Conservation (phyloP, 1,140 invertebrate genomes). For the Sarcophaga bullata region DNA sequence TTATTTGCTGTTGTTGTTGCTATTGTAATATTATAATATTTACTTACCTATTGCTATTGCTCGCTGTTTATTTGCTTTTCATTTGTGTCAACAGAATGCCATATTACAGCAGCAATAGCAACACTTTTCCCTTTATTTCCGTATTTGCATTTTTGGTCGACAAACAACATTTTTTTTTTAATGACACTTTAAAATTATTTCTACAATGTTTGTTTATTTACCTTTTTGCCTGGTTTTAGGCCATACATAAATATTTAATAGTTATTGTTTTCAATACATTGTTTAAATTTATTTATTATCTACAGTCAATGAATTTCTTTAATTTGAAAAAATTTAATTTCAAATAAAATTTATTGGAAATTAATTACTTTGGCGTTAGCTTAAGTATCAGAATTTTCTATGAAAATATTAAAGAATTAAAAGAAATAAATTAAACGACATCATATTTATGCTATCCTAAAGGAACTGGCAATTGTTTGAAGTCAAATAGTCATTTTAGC, state of each 20-base stretch:
- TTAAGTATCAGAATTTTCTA: no score
- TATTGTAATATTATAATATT: background rate
- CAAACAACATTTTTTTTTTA: background rate
- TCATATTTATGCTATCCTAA: no score
- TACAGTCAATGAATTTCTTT: no score
- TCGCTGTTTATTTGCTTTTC: conserved; percentile 10
- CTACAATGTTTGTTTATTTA: background rate
- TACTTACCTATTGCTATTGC: background rate
- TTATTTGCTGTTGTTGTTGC: background rate
- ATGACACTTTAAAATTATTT: conserved; percentile 22
- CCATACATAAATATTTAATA: background rate
- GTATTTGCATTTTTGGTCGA: background rate
- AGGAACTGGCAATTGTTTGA: no score
- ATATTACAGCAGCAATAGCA: background rate
- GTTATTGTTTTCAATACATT: no score
- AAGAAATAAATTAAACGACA: no score
- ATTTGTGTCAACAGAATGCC: conserved; percentile 8
- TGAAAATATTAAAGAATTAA: no score
- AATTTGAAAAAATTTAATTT: no score
- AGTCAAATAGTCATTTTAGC: no score
- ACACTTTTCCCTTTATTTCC: background rate
- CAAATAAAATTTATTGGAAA: no score
- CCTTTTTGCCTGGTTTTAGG: background rate
- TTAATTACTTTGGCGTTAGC: no score
- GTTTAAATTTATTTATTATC: no score